Conservation (phyloP, 2,113 vertebrate species). For the Otocyon megalotis region DNA sequence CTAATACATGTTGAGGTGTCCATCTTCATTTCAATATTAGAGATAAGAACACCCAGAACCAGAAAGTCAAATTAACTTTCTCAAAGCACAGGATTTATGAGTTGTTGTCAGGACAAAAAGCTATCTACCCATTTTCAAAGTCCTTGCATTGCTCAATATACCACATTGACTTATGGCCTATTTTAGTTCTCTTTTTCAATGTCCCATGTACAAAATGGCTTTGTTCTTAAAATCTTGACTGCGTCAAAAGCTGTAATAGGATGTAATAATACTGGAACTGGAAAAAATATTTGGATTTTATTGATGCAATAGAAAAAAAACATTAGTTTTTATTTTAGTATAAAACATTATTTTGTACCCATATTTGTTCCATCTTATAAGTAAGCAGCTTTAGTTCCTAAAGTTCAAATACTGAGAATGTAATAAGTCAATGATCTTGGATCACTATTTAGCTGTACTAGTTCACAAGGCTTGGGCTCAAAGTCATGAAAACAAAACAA, state of each 20-base stretch:
- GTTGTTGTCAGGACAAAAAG: neutral
- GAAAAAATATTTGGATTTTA: neutral
- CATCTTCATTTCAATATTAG: neutral
- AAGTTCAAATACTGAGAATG: neutral
- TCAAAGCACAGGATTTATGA: neutral
- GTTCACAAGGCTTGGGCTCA: neutral
- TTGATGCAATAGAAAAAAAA: neutral
- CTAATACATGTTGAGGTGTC: neutral
- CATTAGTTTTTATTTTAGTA: neutral
- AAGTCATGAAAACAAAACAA: neutral
- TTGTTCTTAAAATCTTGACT: neutral
- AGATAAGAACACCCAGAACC: neutral
- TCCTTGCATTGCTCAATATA: neutral
- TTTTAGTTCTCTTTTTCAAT: neutral
- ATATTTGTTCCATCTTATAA: neutral
- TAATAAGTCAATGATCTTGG: neutral
- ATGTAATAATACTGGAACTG: neutral
- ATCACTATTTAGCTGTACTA: neutral
- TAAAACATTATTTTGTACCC: neutral
- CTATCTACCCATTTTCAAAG: neutral
- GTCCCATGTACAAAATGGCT: accelerated
- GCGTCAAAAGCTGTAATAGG: neutral
- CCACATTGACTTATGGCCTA: neutral
- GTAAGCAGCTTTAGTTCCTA: neutral
- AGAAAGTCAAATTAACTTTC: neutral